Conservation (phyloP, 2,113 vertebrate species). For the Erinaceus europaeus region DNA sequence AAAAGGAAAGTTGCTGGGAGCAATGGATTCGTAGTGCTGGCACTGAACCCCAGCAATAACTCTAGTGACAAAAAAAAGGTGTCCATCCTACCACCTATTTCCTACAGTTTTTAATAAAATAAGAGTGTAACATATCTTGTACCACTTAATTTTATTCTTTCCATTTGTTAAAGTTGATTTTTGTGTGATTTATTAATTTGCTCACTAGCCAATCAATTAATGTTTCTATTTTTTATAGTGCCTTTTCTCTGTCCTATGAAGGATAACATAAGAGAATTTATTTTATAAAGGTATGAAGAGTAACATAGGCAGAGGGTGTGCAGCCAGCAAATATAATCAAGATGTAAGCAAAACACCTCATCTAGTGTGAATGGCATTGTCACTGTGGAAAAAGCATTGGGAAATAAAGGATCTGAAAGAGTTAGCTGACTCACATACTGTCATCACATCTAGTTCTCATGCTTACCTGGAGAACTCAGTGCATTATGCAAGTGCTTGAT, state of each 20-base stretch:
- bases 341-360: not conserved
- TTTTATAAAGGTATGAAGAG: not conserved
- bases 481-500: not conserved
- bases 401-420: slow-evolving; percentile 38
- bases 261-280: not conserved
- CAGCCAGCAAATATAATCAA: not conserved
- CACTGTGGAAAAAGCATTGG: not conserved
- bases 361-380: slow-evolving; percentile 25
- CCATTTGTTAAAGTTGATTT: too few species aligned
- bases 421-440: slow-evolving; percentile 19
- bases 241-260: slow-evolving; percentile 13
- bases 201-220: not conserved
- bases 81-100: not conserved
- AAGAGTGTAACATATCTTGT: too few species aligned
- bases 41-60: too few species aligned
- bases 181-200: not conserved
- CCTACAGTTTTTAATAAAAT: not conserved
- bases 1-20: too few species aligned
- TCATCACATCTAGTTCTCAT: not conserved
- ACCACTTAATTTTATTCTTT: too few species aligned
- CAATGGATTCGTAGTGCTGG: too few species aligned
- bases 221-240: not conserved
- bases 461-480: slow-evolving; percentile 11
- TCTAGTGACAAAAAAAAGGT: too few species aligned
- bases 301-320: not conserved